Evolutionary conservation across 1,140 invertebrate genomes (phyloP).

Genomic region (Drosophila fuyamai): DNA sequence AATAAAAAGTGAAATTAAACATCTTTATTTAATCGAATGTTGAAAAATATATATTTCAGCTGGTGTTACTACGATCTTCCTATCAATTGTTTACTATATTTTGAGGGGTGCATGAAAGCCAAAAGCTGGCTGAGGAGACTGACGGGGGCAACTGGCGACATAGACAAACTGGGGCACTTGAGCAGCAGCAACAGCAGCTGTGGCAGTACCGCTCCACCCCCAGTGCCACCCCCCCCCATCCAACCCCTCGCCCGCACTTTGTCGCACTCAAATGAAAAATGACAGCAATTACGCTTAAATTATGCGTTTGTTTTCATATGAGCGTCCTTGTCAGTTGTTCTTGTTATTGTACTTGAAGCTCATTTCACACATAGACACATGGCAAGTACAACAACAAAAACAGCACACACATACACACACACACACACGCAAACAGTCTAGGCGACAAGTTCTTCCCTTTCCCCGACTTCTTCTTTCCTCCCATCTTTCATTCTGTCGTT

Average conservation of each 20-base stretch:
- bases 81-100: slow-evolving; percentile 6
- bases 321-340: slow-evolving; percentile 74
- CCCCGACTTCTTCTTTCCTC: neutral
- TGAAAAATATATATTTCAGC: too few relatives aligned
- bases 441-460: slow-evolving; percentile 43
- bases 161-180: slow-evolving; percentile 67
- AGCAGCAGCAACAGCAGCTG: slow-evolving; percentile 28
- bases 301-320: slow-evolving; percentile 83
- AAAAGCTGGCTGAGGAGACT: slow-evolving; percentile 11
- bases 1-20: too few relatives aligned
- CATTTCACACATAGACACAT: slow-evolving; percentile 78
- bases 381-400: slow-evolving; percentile 9
- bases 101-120: slow-evolving; percentile 1
- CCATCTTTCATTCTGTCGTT: slow-evolving; percentile 8
- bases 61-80: neutral
- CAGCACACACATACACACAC: slow-evolving; percentile 4
- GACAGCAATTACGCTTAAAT: slow-evolving; percentile 84
- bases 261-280: slow-evolving; percentile 78
- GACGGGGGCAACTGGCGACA: slow-evolving; percentile 53
- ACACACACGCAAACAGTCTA: slow-evolving; percentile 15
- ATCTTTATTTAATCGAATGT: too few relatives aligned
- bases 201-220: slow-evolving; percentile 11
- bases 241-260: slow-evolving; percentile 17
- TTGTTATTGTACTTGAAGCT: slow-evolving; percentile 71
- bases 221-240: neutral